These are phyloP conservation scores for Meghimatium bilineatum DNA, from an alignment of 2,888 invertebrate species.

Conservation along the genomic window DNA sequence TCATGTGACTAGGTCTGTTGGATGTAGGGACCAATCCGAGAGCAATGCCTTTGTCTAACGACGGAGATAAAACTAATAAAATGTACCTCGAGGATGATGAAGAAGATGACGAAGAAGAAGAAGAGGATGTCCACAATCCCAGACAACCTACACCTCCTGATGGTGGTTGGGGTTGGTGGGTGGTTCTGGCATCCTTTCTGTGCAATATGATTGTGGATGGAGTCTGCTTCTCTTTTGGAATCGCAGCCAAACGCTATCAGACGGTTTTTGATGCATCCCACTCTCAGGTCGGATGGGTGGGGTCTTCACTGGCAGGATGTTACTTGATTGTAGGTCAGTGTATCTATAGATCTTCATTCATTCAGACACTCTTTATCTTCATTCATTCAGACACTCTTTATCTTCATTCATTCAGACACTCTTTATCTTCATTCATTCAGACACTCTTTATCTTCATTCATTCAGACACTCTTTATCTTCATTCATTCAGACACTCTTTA, in stretches of 20 bases:
- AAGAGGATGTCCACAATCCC: conserved; percentile 30
- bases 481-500: no score
- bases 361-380: no score
- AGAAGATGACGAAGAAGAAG: conserved; percentile 52
- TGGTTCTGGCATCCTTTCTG: conserved; percentile 70
- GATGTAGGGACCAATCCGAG: neutral
- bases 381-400: no score
- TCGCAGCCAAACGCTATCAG: conserved; percentile 83
- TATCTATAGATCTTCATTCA: neutral
- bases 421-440: no score
- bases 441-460: no score
- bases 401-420: no score
- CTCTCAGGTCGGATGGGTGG: conserved; percentile 87
- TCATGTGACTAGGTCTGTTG: conserved; percentile 19
- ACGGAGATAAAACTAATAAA: neutral
- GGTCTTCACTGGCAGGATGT: conserved; percentile 90
- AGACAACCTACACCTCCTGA: conserved; percentile 58
- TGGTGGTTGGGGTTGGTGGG: conserved; percentile 75
- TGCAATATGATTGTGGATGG: conserved; percentile 82
- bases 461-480: no score
- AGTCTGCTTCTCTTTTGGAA: conserved; percentile 91
- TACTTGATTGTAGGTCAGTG: conserved; percentile 88
- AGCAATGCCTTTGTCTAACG: neutral
- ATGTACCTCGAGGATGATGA: conserved; percentile 50
- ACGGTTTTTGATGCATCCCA: conserved; percentile 84